Evolutionary conservation across 2,888 invertebrate species (phyloP).

Genomic region (Arrhopalites spinosus): DNA sequence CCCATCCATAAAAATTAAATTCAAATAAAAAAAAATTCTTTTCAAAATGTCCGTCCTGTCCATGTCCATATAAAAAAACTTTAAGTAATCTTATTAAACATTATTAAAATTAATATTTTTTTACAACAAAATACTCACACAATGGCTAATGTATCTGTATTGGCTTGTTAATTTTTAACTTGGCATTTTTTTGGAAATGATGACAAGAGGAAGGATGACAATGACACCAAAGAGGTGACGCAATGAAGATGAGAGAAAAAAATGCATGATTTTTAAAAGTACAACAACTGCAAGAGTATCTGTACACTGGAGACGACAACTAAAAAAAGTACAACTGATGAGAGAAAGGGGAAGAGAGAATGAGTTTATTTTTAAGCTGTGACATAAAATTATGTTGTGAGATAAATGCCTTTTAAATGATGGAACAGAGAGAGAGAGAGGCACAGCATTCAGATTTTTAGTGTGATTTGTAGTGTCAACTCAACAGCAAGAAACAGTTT

Average conservation of each 20-base stretch:
- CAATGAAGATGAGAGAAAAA: background rate
- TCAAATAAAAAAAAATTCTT: too few species aligned
- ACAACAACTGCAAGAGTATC: too few species aligned
- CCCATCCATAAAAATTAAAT: too few species aligned
- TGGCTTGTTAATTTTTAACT: too few species aligned
- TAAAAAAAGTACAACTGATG: background rate
- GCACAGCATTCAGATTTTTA: background rate
- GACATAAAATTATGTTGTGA: slow-evolving; percentile 8
- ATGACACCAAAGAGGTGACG: background rate
- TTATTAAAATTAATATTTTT: too few species aligned
- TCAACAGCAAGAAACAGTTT: background rate
- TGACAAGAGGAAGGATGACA: background rate
- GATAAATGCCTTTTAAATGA: slow-evolving; percentile 16
- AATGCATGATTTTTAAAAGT: background rate
- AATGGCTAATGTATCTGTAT: too few species aligned
- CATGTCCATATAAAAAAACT: too few species aligned
- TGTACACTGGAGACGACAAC: background rate
- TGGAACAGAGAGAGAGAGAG: background rate
- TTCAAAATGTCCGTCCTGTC: too few species aligned
- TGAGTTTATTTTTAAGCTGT: slow-evolving; percentile 2
- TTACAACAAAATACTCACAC: too few species aligned
- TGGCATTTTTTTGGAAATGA: background rate
- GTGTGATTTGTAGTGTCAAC: slow-evolving; percentile 5
- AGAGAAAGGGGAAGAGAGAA: background rate
- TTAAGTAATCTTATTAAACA: too few species aligned